Conservation (phyloP, 1,140 invertebrate species). For the Bathynomus jamesi region DNA sequence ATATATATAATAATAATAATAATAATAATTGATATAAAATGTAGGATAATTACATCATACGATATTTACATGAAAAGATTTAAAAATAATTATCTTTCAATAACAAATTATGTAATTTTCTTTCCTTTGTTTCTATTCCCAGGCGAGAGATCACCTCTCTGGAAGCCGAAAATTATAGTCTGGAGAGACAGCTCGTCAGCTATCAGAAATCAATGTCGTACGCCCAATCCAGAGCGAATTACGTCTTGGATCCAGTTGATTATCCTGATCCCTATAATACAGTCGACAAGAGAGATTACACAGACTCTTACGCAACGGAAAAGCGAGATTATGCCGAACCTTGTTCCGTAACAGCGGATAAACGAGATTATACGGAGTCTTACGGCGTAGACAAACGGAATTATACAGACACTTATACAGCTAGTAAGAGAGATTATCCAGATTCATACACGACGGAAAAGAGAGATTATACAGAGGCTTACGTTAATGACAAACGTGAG, state of each 20-base stretch:
- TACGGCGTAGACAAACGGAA: not conserved
- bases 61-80: no score
- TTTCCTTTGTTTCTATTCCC: constrained; percentile 37
- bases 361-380: not conserved
- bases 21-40: no score
- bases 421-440: not conserved
- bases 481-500: not conserved
- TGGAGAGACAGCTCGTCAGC: constrained; percentile 77
- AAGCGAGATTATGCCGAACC: not conserved
- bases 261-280: not conserved
- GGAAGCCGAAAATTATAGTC: constrained; percentile 74
- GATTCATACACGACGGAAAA: not conserved
- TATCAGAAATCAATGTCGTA: constrained; percentile 78
- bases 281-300: not conserved
- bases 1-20: no score
- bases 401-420: not conserved
- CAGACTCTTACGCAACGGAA: not conserved
- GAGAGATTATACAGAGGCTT: not conserved
- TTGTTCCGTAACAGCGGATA: not conserved
- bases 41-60: no score
- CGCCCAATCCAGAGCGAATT: constrained; percentile 53
- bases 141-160: constrained; percentile 72
- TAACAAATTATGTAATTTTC: not conserved
- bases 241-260: constrained; percentile 41
- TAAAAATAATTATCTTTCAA: no score